phyloP scores from a whole-genome alignment of 2,797 vertebrate genomes.

The Anguilla marmorata region DNA sequence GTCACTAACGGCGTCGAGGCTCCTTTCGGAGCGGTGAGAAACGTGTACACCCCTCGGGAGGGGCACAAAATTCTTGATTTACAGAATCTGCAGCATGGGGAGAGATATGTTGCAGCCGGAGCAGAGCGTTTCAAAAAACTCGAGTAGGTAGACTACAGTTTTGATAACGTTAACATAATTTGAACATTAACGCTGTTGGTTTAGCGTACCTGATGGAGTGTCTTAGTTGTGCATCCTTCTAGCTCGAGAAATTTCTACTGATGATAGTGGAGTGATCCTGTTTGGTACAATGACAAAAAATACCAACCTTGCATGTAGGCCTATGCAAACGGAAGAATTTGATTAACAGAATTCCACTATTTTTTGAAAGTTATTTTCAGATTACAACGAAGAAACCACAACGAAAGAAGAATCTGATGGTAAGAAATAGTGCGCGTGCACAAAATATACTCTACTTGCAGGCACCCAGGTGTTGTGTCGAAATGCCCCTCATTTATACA shows the following conservation, averaged over 20 bases:
- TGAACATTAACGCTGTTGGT: too few species aligned
- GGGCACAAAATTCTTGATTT: conserved; percentile 63
- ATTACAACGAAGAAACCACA: conserved; percentile 69
- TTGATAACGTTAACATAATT: too few species aligned
- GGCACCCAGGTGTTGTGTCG: not conserved
- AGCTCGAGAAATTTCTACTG: not conserved
- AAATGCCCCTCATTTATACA: too few species aligned
- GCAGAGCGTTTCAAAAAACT: conserved; percentile 72
- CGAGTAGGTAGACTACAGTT: conserved; percentile 64
- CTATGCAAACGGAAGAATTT: not conserved
- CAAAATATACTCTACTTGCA: not conserved
- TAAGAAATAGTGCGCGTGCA: conserved; percentile 51
- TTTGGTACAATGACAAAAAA: not conserved
- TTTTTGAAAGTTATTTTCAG: conserved; percentile 68
- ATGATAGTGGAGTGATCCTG: not conserved
- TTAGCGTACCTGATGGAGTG: not conserved
- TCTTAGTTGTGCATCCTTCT: not conserved
- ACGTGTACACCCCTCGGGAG: conserved; percentile 65
- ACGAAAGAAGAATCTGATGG: conserved; percentile 63
- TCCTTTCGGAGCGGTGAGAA: conserved; percentile 69
- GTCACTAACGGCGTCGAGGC: conserved; percentile 61
- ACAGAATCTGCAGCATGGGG: conserved; percentile 63
- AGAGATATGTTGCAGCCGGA: conserved; percentile 73
- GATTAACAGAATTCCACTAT: not conserved
- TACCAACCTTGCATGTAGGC: not conserved